phyloP scores from a whole-genome alignment of 2,797 vertebrate species.

The Petrocephalus sullivani region DNA sequence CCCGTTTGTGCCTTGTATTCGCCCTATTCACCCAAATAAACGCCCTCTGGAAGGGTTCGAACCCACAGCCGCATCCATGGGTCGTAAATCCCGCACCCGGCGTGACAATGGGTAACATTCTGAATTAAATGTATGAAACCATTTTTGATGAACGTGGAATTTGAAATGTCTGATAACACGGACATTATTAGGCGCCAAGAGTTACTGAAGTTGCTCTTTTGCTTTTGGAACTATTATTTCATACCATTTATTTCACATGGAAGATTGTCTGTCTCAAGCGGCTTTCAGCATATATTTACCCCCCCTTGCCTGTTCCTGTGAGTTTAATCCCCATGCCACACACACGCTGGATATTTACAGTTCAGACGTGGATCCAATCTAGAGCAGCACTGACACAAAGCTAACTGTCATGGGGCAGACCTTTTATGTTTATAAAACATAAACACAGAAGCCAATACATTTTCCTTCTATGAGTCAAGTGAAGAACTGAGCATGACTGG shows the following conservation, averaged over 20 bases:
- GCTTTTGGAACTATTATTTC: neutral
- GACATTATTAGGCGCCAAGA: neutral
- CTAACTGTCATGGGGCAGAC: conserved; percentile 17
- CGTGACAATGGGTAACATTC: conserved; percentile 29
- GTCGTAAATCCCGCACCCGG: no score
- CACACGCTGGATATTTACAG: conserved; percentile 46
- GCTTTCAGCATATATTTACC: neutral
- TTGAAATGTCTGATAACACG: neutral
- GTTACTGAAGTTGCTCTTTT: neutral
- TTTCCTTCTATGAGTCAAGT: neutral
- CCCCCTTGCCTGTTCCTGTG: neutral
- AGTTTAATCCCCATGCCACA: neutral
- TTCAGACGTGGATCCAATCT: conserved; percentile 45
- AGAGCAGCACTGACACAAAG: conserved; percentile 34
- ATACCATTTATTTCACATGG: neutral
- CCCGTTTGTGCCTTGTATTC: no score
- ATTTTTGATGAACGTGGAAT: neutral
- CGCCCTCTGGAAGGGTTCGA: no score
- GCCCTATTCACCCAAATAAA: no score
- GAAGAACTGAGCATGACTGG: conserved; percentile 28
- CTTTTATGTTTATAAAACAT: neutral
- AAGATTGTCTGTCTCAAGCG: neutral
- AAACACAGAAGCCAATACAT: neutral
- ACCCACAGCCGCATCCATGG: no score
- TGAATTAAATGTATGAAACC: neutral